Conservation (phyloP, 2,113 vertebrate species). For the Chamaea fasciata region DNA sequence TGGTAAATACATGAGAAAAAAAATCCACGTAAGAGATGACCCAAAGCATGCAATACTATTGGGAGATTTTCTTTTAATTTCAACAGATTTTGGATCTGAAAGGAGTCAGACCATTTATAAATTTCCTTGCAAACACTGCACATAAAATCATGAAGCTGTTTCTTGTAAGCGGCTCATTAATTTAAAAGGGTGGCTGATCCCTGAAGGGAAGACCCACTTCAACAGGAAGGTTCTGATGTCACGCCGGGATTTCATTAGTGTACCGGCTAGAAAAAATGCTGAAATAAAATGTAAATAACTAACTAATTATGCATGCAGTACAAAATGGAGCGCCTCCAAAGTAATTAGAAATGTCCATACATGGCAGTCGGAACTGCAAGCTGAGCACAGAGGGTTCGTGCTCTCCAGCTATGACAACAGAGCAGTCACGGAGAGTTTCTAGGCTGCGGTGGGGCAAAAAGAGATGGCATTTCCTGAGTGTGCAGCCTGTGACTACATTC, state of each 20-base stretch:
- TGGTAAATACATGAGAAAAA: background rate
- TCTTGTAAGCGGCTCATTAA: constrained; percentile 46
- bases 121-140: constrained; percentile 32
- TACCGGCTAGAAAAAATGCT: background rate
- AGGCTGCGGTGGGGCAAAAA: background rate
- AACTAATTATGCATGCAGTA: constrained; percentile 38
- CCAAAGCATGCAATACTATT: background rate
- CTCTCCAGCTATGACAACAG: constrained; percentile 1
- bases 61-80: background rate
- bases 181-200: constrained; percentile 47
- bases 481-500: background rate
- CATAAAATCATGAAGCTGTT: constrained; percentile 33
- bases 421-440: background rate
- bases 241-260: constrained; percentile 43
- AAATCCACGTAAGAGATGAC: background rate
- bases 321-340: constrained; percentile 43
- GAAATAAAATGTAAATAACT: constrained; percentile 61
- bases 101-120: background rate
- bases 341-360: constrained; percentile 32
- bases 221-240: constrained; percentile 31
- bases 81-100: background rate
- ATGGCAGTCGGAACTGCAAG: background rate
- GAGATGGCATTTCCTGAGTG: background rate
- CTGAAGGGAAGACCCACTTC: constrained; percentile 48
- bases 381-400: background rate